Evolutionary conservation across 2,113 vertebrate genomes (phyloP), one percentile per base, ranked within the genome.

Genomic region (Syrrhaptes paradoxus): DNA sequence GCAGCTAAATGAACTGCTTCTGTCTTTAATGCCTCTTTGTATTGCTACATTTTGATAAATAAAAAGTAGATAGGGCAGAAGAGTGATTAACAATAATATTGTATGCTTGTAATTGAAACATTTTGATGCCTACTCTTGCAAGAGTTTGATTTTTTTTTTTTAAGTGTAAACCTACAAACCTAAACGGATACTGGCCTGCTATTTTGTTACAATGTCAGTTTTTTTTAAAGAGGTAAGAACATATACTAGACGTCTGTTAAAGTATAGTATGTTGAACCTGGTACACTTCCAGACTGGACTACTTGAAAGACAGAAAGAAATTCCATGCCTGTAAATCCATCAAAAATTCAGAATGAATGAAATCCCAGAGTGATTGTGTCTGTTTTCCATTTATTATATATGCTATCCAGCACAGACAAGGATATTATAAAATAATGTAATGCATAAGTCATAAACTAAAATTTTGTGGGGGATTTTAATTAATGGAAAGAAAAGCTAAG

Each of bases 381-480:
- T 95, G 81, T 72, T 95, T 91, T 81, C 72, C 52, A 54, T 88
- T 95, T 85, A 48, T 62, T 92, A 21, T 48, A 32, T 34, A 28
- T 32, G 13, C 41, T 83, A 9, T 49, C 13, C 43, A 76, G 59
- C 51, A 78, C 28, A 79, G 32, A 71, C 24, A 61, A 86, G 63
- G 90, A 59, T 92, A 81, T 54, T 93, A 55, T 84, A 90, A 76
- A 92, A 85, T 71, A 87, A 76, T 65, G 46, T 84, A 82, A 85
- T 52, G 13, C 51, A 18, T 63, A 93, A 67, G 48, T 49, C 59
- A 34, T 31, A n/a, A 79, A 55, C 8, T 48, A 61, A 73, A 89
- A 54, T 67, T 76, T 58, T 52, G 34, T 36, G 28, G n/a, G 43
- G 12, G 11, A 20, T 72, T 90, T 80, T 81, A 96, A 86, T 73